Percentiles rank a stretch among this genome's conserved stretches.
Conservation (phyloP, 2,888 invertebrate genomes). For the Ornithoptera priamus region DNA sequence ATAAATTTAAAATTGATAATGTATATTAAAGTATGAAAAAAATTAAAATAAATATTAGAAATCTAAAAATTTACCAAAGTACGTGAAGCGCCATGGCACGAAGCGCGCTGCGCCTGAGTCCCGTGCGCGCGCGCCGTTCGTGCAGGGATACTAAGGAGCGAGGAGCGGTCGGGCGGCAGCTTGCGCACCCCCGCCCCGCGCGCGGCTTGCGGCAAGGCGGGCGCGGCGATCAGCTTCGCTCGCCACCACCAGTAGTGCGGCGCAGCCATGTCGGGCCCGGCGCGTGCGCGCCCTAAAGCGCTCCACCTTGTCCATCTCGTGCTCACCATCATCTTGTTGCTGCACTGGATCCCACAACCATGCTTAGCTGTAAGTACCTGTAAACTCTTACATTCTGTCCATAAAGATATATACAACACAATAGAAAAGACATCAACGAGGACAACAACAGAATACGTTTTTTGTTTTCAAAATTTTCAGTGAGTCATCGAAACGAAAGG, state of each 20-base stretch:
- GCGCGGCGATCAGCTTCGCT: constrained; percentile 46
- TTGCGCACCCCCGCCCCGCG: constrained; percentile 62
- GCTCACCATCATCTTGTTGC: constrained; percentile 60
- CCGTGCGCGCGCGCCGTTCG: constrained; percentile 78
- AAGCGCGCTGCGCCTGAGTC: constrained; percentile 73
- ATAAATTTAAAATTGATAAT: neutral
- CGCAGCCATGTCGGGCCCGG: constrained; percentile 79
- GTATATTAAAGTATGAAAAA: constrained; percentile 6
- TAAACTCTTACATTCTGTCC: constrained; percentile 1
- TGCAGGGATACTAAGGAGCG: constrained; percentile 77
- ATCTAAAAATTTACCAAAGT: constrained; percentile 59
- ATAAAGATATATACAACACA: constrained; percentile 9
- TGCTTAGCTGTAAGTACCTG: constrained; percentile 63
- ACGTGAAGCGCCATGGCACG: constrained; percentile 76
- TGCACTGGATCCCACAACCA: constrained; percentile 52
- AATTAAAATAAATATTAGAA: constrained; percentile 3
- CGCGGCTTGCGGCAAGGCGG: constrained; percentile 47
- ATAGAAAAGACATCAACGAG: constrained; percentile 53
- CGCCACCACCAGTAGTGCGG: constrained; percentile 73
- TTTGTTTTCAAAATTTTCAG: constrained; percentile 16
- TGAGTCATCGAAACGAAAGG: neutral
- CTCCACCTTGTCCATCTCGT: constrained; percentile 60
- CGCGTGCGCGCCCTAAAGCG: constrained; percentile 66
- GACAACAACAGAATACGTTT: constrained; percentile 3
- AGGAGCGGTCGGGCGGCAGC: constrained; percentile 63